Evolutionary conservation across 2,797 vertebrate species (phyloP).

Genomic region (Coregonus sp.): DNA sequence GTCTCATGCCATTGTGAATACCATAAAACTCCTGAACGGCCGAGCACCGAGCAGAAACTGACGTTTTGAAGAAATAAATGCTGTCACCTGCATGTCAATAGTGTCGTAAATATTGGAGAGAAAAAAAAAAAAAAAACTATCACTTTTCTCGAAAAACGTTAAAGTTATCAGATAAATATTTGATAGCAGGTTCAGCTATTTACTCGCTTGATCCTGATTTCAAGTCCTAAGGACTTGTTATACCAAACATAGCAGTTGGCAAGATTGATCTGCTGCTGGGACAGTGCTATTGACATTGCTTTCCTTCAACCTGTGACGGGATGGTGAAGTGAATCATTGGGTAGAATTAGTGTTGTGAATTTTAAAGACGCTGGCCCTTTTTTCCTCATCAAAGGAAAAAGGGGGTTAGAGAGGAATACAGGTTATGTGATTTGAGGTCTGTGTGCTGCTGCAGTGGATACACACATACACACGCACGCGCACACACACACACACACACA

Average conservation of each 20-base stretch:
- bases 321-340: too few relatives aligned
- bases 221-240: too few relatives aligned
- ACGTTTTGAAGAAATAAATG: slow-evolving; percentile 52
- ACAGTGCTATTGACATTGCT: too few relatives aligned
- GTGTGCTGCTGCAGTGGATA: too few relatives aligned
- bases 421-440: too few relatives aligned
- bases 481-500: too few relatives aligned
- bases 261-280: too few relatives aligned
- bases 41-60: slow-evolving; percentile 41
- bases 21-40: slow-evolving; percentile 50
- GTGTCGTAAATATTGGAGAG: slow-evolving; percentile 49
- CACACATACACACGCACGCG: too few relatives aligned
- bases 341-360: neutral
- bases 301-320: too few relatives aligned
- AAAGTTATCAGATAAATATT: slow-evolving; percentile 42
- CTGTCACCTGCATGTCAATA: slow-evolving; percentile 55
- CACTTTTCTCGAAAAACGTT: slow-evolving; percentile 15
- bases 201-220: too few relatives aligned
- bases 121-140: slow-evolving; percentile 20
- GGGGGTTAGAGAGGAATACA: too few relatives aligned
- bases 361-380: neutral
- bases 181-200: neutral
- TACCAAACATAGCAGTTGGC: too few relatives aligned
- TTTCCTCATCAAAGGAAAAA: neutral
- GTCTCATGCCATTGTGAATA: slow-evolving; percentile 75